Conservation (phyloP, 2,113 vertebrate genomes). For the Phalacrocorax brasilianus region DNA sequence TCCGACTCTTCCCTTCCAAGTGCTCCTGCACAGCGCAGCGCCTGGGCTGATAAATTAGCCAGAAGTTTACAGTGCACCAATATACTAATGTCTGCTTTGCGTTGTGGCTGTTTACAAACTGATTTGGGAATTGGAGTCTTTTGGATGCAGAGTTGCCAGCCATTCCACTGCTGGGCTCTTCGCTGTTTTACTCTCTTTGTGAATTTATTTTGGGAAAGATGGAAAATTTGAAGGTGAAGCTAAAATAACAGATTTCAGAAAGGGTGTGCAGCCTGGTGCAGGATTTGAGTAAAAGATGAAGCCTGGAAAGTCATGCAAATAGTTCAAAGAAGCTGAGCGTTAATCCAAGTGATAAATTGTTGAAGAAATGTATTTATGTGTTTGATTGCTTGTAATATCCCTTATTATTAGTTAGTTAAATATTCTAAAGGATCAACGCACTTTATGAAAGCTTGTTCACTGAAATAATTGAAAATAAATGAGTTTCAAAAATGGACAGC, state of each 20-base stretch:
- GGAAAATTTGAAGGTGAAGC: background rate
- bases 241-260: background rate
- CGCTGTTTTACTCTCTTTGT: background rate
- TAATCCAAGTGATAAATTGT: background rate
- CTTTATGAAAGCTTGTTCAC: background rate
- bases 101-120: background rate
- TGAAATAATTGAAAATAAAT: conserved; percentile 5
- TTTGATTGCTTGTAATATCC: background rate
- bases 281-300: background rate
- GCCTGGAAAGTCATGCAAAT: background rate
- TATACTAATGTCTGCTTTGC: background rate
- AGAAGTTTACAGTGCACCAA: background rate
- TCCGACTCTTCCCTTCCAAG: background rate
- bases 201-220: background rate
- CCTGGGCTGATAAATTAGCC: background rate
- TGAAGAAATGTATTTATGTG: background rate
- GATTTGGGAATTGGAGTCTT: background rate
- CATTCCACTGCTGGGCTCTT: background rate
- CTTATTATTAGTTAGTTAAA: conserved; percentile 8
- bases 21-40: background rate
- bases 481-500: background rate
- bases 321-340: background rate
- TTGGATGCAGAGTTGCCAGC: background rate
- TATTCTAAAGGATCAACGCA: background rate
- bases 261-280: background rate